Conservation (phyloP, 2,113 vertebrate species). For the Mus spicilegus region DNA sequence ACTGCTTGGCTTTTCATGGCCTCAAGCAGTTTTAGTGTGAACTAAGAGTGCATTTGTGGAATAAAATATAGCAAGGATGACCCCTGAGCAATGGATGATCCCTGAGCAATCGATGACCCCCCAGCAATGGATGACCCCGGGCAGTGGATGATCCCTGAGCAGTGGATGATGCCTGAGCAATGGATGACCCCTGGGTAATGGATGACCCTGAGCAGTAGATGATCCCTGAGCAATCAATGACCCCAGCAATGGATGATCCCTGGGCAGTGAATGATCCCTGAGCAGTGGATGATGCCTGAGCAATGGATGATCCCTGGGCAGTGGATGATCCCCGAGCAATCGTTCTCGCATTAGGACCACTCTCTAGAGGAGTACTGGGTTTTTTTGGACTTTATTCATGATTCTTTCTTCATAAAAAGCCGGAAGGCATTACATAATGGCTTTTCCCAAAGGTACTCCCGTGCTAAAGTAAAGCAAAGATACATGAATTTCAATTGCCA, state of each 20-base stretch:
- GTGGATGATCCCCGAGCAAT: no score
- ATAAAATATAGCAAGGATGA: not conserved
- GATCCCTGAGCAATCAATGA: no score
- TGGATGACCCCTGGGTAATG: no score
- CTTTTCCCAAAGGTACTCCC: not conserved
- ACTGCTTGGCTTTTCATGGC: not conserved
- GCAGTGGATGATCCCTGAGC: no score
- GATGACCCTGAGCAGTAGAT: no score
- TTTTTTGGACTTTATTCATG: not conserved
- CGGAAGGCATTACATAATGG: not conserved
- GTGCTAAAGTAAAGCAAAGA: not conserved
- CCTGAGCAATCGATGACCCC: no score
- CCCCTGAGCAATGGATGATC: not conserved
- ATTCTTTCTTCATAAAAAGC: not conserved
- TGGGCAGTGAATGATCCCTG: no score
- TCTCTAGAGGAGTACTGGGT: not conserved
- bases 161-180: no score
- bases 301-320: no score
- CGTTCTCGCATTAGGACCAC: not conserved
- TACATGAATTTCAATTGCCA: conserved; percentile 34
- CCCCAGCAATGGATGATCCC: no score
- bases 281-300: no score
- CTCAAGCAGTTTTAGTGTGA: not conserved
- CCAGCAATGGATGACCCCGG: no score
- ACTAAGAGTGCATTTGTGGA: not conserved